Evolutionary conservation across 2,113 vertebrate genomes (phyloP).

Genomic region (Tamias sibiricus): DNA sequence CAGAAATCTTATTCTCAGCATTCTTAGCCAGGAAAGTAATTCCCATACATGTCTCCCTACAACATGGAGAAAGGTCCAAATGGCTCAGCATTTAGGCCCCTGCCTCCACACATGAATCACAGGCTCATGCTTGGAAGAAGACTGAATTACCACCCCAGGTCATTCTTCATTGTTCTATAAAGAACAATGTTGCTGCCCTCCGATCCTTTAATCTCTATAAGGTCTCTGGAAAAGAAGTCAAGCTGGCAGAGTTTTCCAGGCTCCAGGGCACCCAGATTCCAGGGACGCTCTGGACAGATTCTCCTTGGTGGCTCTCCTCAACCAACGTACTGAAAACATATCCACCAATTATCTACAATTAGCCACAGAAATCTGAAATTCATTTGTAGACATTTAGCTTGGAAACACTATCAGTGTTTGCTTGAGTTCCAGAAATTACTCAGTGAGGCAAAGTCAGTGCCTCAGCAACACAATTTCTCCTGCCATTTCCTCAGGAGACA

Average conservation of each 20-base stretch:
- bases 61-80: neutral
- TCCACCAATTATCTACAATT: neutral
- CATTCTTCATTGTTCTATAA: neutral
- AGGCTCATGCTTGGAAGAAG: neutral
- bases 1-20: conserved; percentile 27
- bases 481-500: conserved; percentile 1
- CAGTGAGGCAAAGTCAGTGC: conserved; percentile 5
- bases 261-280: neutral
- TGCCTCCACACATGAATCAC: conserved; percentile 33
- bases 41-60: neutral
- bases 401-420: conserved; percentile 13
- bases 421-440: conserved; percentile 29
- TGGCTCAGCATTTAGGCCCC: conserved; percentile 7
- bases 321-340: conserved; percentile 28
- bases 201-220: neutral
- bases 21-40: conserved; percentile 36
- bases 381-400: conserved; percentile 12
- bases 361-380: conserved; percentile 46
- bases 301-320: neutral
- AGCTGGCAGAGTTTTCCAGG: neutral
- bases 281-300: neutral
- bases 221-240: neutral
- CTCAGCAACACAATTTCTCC: neutral
- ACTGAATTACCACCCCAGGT: neutral
- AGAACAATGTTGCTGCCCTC: neutral